phyloP scores from a whole-genome alignment of 92 coral and sea anemone genomes.

The Siderastrea siderea region DNA sequence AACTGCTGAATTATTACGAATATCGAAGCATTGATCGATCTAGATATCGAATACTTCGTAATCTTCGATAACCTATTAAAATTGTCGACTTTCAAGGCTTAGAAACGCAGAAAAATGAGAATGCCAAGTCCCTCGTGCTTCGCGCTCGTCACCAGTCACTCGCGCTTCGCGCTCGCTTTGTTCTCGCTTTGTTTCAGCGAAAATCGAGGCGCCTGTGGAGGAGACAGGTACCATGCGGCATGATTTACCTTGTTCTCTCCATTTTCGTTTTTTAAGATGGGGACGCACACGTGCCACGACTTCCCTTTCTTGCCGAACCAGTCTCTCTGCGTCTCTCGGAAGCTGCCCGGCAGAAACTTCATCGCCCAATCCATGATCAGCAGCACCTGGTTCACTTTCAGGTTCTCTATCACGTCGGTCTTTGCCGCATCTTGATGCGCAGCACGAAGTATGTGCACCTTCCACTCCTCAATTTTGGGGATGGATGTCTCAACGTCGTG shows the following conservation, averaged over 20 bases:
- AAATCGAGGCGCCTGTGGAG: too few relatives aligned
- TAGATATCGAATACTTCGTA: too few relatives aligned
- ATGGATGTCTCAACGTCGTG: slow-evolving; percentile 6
- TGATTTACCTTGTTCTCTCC: background rate
- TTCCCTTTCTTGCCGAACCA: slow-evolving; percentile 41
- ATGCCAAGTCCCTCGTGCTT: too few relatives aligned
- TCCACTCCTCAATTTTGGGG: slow-evolving; percentile 27
- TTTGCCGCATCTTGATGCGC: slow-evolving; percentile 14
- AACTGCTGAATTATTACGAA: too few relatives aligned
- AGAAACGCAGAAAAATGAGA: too few relatives aligned
- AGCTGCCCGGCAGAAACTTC: slow-evolving; percentile 1
- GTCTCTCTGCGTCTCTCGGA: slow-evolving; percentile 23
- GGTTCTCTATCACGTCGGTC: slow-evolving; percentile 1
- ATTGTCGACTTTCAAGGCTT: too few relatives aligned
- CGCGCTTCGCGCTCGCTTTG: too few relatives aligned
- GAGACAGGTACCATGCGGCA: too few relatives aligned
- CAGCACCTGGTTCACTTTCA: slow-evolving; percentile 8
- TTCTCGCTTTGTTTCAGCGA: too few relatives aligned
- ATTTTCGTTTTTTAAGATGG: background rate
- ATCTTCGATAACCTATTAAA: too few relatives aligned
- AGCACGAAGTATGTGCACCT: slow-evolving; percentile 32
- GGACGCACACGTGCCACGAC: slow-evolving; percentile 31
- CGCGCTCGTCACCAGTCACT: too few relatives aligned
- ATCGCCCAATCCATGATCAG: slow-evolving; percentile 30
- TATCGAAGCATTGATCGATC: too few relatives aligned